A percentile compares a stretch with the other conserved stretches of the same genome.
phyloP scores from a whole-genome alignment of 1,140 invertebrate species.

The Bombus confusus region DNA sequence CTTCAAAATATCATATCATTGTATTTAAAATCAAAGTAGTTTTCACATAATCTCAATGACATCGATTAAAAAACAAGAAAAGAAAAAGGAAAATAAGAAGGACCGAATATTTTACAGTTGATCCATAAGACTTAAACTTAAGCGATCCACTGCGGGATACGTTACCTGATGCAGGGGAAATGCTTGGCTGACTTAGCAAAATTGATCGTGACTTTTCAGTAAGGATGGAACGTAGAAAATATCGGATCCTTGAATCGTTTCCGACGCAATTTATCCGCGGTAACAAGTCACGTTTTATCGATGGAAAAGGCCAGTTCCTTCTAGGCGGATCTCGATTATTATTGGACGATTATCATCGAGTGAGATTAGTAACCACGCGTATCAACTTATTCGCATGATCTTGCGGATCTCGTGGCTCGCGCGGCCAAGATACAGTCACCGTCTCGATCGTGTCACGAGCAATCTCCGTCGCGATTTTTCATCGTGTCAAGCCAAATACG shows the following conservation, averaged over 20 bases:
- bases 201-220: background rate
- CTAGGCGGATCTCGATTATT: background rate
- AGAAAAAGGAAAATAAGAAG: too few relatives aligned
- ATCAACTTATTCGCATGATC: background rate
- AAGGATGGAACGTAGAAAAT: background rate
- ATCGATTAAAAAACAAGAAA: too few relatives aligned
- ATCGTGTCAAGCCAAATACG: background rate
- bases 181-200: background rate
- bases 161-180: background rate
- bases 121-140: too few relatives aligned
- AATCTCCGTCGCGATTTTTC: background rate
- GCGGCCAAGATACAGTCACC: too few relatives aligned
- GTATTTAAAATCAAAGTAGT: too few relatives aligned
- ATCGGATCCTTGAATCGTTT: background rate
- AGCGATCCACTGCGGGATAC: too few relatives aligned
- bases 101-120: too few relatives aligned
- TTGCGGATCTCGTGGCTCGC: background rate
- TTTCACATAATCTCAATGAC: too few relatives aligned
- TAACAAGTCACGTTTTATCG: background rate
- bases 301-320: background rate
- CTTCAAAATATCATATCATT: too few relatives aligned
- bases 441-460: background rate
- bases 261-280: background rate
- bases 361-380: background rate
- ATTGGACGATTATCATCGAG: background rate